These are phyloP conservation scores for Pandemis corylana DNA, from an alignment of 2,888 invertebrate species.

Conservation along the genomic window DNA sequence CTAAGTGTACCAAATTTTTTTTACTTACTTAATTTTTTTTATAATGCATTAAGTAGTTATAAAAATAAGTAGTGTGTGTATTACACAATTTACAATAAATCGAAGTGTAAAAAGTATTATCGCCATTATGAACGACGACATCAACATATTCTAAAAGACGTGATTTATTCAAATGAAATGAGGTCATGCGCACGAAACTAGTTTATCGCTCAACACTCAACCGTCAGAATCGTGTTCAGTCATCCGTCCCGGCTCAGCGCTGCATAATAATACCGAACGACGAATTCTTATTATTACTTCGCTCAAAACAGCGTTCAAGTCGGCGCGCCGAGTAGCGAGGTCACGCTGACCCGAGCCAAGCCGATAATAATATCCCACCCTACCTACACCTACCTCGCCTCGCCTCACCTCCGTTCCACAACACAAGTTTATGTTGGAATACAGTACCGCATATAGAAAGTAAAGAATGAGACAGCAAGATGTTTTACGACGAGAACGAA, in stretches of 20 bases:
- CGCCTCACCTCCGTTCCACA: conserved; percentile 21
- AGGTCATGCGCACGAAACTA: conserved; percentile 38
- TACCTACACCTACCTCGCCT: conserved; percentile 54
- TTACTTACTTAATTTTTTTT: too few relatives aligned
- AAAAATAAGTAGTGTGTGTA: too few relatives aligned
- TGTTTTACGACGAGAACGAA: conserved; percentile 50
- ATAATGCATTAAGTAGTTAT: too few relatives aligned
- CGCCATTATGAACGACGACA: conserved; percentile 35
- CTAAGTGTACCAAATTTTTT: too few relatives aligned
- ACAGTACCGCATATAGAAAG: conserved; percentile 50
- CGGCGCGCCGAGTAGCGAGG: conserved; percentile 38
- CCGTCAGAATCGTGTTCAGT: conserved; percentile 17
- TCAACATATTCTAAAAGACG: conserved; percentile 22
- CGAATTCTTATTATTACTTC: conserved; percentile 58
- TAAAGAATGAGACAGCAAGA: conserved; percentile 46
- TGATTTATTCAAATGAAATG: conserved; percentile 33
- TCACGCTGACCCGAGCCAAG: conserved; percentile 54
- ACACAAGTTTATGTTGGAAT: conserved; percentile 44
- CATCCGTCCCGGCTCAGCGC: conserved; percentile 26
- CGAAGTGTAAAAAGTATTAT: neutral
- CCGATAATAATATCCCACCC: conserved; percentile 58
- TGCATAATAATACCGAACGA: conserved; percentile 39
- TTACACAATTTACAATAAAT: neutral
- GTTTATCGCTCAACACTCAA: conserved; percentile 28
- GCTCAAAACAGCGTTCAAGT: conserved; percentile 41